Evolutionary conservation across 92 coral and sea anemone genomes (phyloP), one percentile per base, ranked within the genome.

Genomic region (Nematostella vectensis): DNA sequence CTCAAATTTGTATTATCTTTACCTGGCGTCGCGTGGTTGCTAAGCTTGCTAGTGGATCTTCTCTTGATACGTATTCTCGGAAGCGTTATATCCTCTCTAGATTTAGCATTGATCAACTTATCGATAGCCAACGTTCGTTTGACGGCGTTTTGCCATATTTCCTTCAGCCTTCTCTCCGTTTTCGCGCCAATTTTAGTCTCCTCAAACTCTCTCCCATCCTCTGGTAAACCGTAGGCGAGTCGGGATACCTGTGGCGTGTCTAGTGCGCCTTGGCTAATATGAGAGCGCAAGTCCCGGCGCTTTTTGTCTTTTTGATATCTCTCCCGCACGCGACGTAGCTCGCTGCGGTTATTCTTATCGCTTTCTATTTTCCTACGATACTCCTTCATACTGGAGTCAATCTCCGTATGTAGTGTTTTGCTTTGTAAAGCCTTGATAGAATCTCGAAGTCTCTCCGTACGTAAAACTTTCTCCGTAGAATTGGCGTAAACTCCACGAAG

Each of bases 181-280:
- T 71, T 74, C 23, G 60, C 54, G 25, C 53, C 72, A 50, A 65
- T 72, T 16, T 55, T 57, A 11, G 88, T 70, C 13, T 55, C 57
- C 11, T 42, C 74, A 29, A 87, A 57, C 51, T 93, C 99, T 27
- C 87, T 69, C 3, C 99, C 99, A 0, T 93, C 99, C 17, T 87
- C 73, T 1, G 99, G 99, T 0, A 93, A 64, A 24, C 99, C 99
- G 44, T 87, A 87, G 2, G 88, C 81, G 15, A 62, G 74, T 21
- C 99, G 75, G 3, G 99, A 71, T 11, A 93, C 99, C 17, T 74
- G 74, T 1, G 99, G 99, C 17, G 75, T 67, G 16, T 82, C 96
- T 11, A 81, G 57, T 12, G 96, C 99, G 26, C 60, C 76, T 25
- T 74, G 33, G 43, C 94, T 87, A 33, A 93, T 72, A 43, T 86